Evolutionary conservation across 2,797 vertebrate genomes (phyloP).

Genomic region (Falco cherrug): DNA sequence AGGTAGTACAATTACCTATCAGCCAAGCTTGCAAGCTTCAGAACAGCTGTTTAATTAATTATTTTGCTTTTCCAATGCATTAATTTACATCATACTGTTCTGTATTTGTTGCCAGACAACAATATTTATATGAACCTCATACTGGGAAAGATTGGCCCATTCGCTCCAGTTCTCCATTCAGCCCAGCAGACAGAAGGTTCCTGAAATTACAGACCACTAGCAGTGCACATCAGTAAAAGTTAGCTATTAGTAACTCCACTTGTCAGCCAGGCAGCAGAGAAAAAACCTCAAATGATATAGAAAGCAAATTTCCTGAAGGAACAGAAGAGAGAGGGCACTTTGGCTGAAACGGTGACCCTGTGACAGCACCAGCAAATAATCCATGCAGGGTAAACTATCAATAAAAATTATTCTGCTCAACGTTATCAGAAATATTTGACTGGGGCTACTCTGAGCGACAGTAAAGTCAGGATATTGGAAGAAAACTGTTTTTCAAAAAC

Average conservation of each 20-base stretch:
- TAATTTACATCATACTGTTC: background rate
- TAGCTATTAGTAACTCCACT: background rate
- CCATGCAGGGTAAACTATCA: background rate
- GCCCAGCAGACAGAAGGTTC: background rate
- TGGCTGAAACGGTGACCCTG: background rate
- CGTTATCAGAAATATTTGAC: background rate
- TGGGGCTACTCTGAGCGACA: background rate
- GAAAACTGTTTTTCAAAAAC: background rate
- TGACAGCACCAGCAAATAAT: background rate
- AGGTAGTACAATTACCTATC: background rate
- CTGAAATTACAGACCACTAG: background rate
- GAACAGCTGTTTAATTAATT: background rate
- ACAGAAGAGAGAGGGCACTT: background rate
- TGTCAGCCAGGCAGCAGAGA: background rate
- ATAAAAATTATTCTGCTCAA: background rate
- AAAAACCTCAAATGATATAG: background rate
- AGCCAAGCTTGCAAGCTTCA: background rate
- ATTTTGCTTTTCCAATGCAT: background rate
- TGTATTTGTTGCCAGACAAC: background rate
- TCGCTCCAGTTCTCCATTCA: background rate
- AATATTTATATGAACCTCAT: background rate
- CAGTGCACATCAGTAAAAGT: background rate
- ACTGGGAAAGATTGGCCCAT: background rate
- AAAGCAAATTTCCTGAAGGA: background rate
- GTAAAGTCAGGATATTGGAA: background rate